phyloP scores from a whole-genome alignment of 2,888 invertebrate genomes.

The Cryptocephalus moraei region DNA sequence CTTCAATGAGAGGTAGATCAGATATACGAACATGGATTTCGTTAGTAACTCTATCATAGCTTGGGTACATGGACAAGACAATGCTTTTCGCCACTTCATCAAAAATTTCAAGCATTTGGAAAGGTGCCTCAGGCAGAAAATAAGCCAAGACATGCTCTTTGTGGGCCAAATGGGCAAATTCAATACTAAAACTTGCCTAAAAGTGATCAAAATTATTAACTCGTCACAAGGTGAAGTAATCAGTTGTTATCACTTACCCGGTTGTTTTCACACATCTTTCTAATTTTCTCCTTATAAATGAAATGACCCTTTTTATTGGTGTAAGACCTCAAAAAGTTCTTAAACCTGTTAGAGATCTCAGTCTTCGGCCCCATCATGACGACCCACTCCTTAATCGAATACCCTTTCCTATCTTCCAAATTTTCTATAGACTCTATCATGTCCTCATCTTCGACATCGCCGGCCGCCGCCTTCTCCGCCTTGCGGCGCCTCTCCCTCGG shows the following conservation, averaged over 20 bases:
- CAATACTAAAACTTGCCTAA: conserved; percentile 76
- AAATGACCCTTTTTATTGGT: conserved; percentile 79
- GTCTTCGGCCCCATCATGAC: conserved; percentile 89
- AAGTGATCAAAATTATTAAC: conserved; percentile 7
- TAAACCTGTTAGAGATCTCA: conserved; percentile 89
- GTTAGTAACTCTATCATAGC: conserved; percentile 86
- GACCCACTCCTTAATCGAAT: conserved; percentile 93
- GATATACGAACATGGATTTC: conserved; percentile 94
- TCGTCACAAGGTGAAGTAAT: conserved; percentile 4
- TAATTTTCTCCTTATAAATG: conserved; percentile 84
- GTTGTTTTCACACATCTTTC: conserved; percentile 90
- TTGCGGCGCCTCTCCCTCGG: conserved; percentile 65
- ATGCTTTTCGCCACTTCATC: conserved; percentile 91
- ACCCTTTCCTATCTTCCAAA: conserved; percentile 94
- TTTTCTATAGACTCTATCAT: conserved; percentile 96
- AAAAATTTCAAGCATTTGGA: conserved; percentile 93
- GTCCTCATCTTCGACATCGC: conserved; percentile 59
- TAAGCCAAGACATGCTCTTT: conserved; percentile 91
- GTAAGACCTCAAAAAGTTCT: conserved; percentile 85
- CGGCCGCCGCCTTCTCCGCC: conserved; percentile 82
- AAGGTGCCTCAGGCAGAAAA: conserved; percentile 95
- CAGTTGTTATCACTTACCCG: conserved; percentile 37
- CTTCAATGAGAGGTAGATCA: conserved; percentile 91
- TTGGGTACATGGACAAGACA: conserved; percentile 88
- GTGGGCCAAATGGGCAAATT: conserved; percentile 83